Conservation (phyloP, 2,797 vertebrate genomes). For the Hyperoplus lanceolatus region DNA sequence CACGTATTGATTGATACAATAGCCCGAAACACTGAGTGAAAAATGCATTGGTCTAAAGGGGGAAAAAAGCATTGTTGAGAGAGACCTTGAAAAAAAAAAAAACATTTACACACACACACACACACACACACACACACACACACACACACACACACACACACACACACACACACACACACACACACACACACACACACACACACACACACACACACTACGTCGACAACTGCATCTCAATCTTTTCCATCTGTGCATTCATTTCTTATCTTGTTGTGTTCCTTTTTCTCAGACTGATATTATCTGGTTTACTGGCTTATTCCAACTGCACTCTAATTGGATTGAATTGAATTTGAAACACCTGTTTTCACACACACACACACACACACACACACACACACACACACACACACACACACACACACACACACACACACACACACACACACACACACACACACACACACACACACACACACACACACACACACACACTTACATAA, state of each 20-base stretch:
- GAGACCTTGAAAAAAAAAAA: too few species aligned
- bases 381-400: too few species aligned
- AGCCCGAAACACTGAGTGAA: slow-evolving; percentile 45
- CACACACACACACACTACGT: slow-evolving; percentile 13
- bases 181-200: too few species aligned
- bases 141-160: too few species aligned
- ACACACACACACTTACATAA: neutral
- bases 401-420: too few species aligned
- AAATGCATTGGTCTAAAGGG: slow-evolving; percentile 23
- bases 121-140: too few species aligned
- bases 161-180: too few species aligned
- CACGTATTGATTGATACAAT: slow-evolving; percentile 50
- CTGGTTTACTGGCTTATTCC: neutral
- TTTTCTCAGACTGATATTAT: slow-evolving; percentile 46
- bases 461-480: too few species aligned
- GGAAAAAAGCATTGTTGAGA: slow-evolving; percentile 18
- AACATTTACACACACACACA: too few species aligned
- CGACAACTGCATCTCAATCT: slow-evolving; percentile 53
- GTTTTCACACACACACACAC: neutral
- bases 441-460: too few species aligned
- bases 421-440: too few species aligned
- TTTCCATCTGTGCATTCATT: slow-evolving; percentile 51
- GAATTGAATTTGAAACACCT: slow-evolving; percentile 11
- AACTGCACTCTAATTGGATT: slow-evolving; percentile 28
- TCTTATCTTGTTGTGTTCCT: slow-evolving; percentile 52